Conservation (phyloP, 2,888 invertebrate genomes). For the Euzetes globulus region DNA sequence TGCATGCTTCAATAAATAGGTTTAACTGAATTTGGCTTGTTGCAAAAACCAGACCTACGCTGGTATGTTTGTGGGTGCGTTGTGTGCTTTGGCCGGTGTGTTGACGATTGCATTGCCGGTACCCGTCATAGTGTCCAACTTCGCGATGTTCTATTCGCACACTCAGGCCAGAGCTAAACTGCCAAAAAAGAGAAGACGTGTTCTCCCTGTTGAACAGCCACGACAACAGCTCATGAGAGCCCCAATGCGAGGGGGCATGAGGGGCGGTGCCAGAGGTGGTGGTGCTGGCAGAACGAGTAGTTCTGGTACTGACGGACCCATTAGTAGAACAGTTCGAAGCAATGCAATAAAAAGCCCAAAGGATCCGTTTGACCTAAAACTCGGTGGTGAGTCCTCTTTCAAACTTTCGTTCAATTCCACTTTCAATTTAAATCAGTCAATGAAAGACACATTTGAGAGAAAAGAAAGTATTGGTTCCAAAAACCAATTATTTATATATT, state of each 20-base stretch:
- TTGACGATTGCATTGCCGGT: slow-evolving; percentile 94
- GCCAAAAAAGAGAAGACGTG: slow-evolving; percentile 94
- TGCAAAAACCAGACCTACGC: slow-evolving; percentile 70
- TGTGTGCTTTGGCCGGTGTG: slow-evolving; percentile 96
- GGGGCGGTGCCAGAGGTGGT: slow-evolving; percentile 18
- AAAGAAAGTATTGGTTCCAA: too few relatives aligned
- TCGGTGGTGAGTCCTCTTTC: not conserved
- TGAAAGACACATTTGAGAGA: too few relatives aligned
- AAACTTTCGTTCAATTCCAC: too few relatives aligned
- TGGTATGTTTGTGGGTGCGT: slow-evolving; percentile 96
- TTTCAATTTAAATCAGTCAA: too few relatives aligned
- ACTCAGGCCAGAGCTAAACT: slow-evolving; percentile 93
- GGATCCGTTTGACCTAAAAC: not conserved
- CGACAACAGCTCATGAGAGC: slow-evolving; percentile 47
- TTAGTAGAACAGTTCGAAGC: slow-evolving; percentile 54
- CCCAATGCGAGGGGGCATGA: not conserved
- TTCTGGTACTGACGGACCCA: slow-evolving; percentile 44
- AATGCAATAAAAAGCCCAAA: slow-evolving; percentile 74
- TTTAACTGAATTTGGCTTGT: not conserved
- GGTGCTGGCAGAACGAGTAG: not conserved
- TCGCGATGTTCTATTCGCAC: slow-evolving; percentile 59
- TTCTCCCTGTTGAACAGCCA: slow-evolving; percentile 89
- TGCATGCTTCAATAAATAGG: not conserved
- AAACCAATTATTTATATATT: too few relatives aligned
- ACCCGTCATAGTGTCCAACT: slow-evolving; percentile 98